Percentiles rank a stretch among this genome's conserved stretches.
Evolutionary conservation across 2,888 invertebrate genomes (phyloP).

Genomic region (Drosophila mercatorum): DNA sequence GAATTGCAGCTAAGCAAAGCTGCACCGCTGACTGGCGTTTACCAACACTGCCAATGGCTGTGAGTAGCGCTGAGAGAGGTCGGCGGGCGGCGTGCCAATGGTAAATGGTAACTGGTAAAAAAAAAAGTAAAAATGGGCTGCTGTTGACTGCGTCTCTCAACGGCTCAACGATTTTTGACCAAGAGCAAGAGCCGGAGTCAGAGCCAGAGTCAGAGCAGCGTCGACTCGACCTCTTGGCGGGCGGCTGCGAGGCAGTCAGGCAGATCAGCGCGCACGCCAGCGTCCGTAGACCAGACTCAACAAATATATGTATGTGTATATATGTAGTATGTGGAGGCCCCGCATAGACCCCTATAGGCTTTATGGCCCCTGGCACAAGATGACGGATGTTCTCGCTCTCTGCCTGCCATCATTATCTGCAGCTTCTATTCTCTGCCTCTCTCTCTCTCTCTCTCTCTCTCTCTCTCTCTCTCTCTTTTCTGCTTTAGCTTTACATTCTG

Average conservation of each 20-base stretch:
- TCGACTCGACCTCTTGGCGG: conserved; percentile 62
- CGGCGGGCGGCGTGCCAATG: background rate
- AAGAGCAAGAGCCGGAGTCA: conserved; percentile 51
- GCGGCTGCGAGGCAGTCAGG: conserved; percentile 70
- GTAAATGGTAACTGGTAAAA: conserved; percentile 2
- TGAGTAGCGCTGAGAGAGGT: background rate
- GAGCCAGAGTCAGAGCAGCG: conserved; percentile 38
- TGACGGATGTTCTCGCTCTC: conserved; percentile 71
- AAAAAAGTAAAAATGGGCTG: conserved; percentile 34
- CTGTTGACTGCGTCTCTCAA: conserved; percentile 60
- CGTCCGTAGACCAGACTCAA: conserved; percentile 20
- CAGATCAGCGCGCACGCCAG: conserved; percentile 80
- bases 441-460: conserved; percentile 6
- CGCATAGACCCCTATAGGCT: conserved; percentile 34
- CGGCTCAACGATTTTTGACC: conserved; percentile 81
- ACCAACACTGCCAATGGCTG: conserved; percentile 52
- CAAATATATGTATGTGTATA: background rate
- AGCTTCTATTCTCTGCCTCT: conserved; percentile 22
- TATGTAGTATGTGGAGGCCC: conserved; percentile 13
- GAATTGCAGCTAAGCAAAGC: conserved; percentile 57
- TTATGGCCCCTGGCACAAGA: conserved; percentile 58
- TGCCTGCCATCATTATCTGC: conserved; percentile 28
- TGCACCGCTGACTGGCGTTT: conserved; percentile 60
- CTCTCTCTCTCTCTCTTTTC: conserved; percentile 36
- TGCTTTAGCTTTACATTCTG: conserved; percentile 24